Evolutionary conservation across 1,140 invertebrate genomes (phyloP).

Genomic region (Temnothorax nylanderi): DNA sequence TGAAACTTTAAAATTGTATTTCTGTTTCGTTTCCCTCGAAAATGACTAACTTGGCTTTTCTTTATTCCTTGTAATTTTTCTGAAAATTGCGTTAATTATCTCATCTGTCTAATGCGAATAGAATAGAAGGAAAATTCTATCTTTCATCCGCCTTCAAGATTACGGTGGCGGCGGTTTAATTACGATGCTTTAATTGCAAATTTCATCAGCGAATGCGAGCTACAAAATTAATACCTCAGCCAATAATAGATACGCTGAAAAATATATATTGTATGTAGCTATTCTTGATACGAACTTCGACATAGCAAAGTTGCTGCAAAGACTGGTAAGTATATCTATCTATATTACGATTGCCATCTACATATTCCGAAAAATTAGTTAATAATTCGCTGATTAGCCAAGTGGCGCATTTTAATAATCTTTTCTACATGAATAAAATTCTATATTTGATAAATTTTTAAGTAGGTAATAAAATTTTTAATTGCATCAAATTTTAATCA

Average conservation of each 20-base stretch:
- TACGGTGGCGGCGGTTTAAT: conserved; percentile 59
- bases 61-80: not conserved
- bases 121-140: conserved; percentile 5
- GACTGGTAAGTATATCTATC: no score
- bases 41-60: not conserved
- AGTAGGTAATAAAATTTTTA: not conserved
- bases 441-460: not conserved
- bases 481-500: not conserved
- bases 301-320: not conserved
- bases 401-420: not conserved
- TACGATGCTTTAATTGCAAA: conserved; percentile 67
- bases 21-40: not conserved
- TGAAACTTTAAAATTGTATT: not conserved
- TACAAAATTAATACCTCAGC: conserved; percentile 49
- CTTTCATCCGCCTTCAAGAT: conserved; percentile 1
- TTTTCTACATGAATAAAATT: not conserved
- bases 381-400: not conserved
- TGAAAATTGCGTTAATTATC: not conserved
- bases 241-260: not conserved
- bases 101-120: not conserved
- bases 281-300: conserved; percentile 2
- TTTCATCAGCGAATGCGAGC: not conserved
- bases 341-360: not conserved
- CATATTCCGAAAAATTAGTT: not conserved
- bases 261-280: not conserved